phyloP scores from a whole-genome alignment of 1,140 invertebrate genomes.

The Philaenus spumarius region DNA sequence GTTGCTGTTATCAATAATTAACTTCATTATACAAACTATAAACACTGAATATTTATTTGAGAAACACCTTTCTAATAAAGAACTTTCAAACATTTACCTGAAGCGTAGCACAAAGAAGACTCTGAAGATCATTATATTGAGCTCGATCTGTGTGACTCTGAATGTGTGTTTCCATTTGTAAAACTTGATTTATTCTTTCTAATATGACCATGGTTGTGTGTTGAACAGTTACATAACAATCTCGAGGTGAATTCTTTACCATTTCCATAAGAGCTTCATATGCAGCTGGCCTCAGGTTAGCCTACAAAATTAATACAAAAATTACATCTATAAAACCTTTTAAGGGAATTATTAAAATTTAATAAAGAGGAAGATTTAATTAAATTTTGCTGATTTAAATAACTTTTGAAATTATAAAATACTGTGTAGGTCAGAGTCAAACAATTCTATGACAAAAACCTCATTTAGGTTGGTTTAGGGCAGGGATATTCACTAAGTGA shows the following conservation, averaged over 20 bases:
- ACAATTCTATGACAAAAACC: too few relatives aligned
- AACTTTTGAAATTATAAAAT: too few relatives aligned
- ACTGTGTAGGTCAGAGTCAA: too few relatives aligned
- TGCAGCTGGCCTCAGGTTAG: constrained; percentile 91
- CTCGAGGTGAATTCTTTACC: constrained; percentile 97
- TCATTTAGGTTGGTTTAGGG: too few relatives aligned
- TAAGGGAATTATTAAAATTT: background rate
- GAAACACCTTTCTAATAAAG: too few relatives aligned
- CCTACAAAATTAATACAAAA: constrained; percentile 39
- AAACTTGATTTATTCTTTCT: constrained; percentile 82
- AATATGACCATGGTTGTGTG: constrained; percentile 94
- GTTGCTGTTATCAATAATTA: too few relatives aligned
- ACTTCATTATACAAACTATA: too few relatives aligned
- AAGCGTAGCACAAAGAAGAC: constrained; percentile 92
- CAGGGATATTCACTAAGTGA: too few relatives aligned
- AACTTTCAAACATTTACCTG: constrained; percentile 45
- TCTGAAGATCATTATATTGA: constrained; percentile 96
- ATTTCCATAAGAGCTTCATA: constrained; percentile 99
- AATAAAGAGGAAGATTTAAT: constrained; percentile 11
- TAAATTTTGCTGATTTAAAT: background rate
- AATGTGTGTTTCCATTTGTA: constrained; percentile 90
- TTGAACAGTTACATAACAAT: constrained; percentile 96
- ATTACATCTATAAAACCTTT: constrained; percentile 16
- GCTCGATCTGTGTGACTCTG: constrained; percentile 78
- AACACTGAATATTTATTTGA: too few relatives aligned